Conservation (phyloP, 2,888 invertebrate genomes). For the Cantharis rufa region DNA sequence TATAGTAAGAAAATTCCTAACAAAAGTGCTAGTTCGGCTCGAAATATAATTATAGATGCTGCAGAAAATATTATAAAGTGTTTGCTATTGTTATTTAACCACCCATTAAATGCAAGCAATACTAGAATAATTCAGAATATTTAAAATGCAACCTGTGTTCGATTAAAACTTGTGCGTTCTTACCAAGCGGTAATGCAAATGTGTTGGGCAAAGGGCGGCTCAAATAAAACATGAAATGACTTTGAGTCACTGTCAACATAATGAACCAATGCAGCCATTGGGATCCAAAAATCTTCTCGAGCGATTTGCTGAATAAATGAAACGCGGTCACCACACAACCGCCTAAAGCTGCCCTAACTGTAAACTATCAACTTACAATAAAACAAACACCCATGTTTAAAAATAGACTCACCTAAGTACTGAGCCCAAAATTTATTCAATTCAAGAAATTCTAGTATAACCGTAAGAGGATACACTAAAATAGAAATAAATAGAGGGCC, state of each 20-base stretch:
- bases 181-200: constrained; percentile 90
- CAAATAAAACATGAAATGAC: constrained; percentile 97
- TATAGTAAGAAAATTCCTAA: constrained; percentile 83
- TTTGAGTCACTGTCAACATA: constrained; percentile 86
- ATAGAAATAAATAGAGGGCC: constrained; percentile 84
- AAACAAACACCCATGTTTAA: constrained; percentile 12
- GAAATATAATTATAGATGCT: constrained; percentile 85
- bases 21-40: constrained; percentile 85
- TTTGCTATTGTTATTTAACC: constrained; percentile 77
- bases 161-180: constrained; percentile 37
- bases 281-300: constrained; percentile 78
- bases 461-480: constrained; percentile 76
- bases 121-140: constrained; percentile 63
- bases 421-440: constrained; percentile 87
- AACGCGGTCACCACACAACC: constrained; percentile 76
- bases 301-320: constrained; percentile 71
- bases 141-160: background rate
- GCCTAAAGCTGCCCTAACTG: constrained; percentile 83
- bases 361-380: constrained; percentile 46
- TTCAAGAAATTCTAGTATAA: constrained; percentile 67
- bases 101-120: constrained; percentile 80
- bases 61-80: constrained; percentile 84
- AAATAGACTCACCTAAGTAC: constrained; percentile 75
- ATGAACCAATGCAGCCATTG: constrained; percentile 82
- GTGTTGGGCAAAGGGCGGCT: constrained; percentile 94